phyloP scores from a whole-genome alignment of 2,113 vertebrate species.

The Hymenochirus boettgeri region DNA sequence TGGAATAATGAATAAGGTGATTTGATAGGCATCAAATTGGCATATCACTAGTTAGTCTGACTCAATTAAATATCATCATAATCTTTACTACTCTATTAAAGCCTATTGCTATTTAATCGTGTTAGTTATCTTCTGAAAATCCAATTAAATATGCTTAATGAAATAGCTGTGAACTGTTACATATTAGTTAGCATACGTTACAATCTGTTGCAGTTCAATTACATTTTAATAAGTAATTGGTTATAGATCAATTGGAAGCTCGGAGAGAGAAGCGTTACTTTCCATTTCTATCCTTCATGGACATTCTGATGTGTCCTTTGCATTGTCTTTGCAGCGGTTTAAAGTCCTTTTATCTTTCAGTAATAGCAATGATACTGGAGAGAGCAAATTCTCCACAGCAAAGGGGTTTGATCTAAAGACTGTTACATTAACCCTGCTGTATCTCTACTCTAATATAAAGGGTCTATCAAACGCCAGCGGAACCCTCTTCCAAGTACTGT shows the following conservation, averaged over 20 bases:
- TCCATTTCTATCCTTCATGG: conserved; percentile 16
- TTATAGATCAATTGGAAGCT: conserved; percentile 42
- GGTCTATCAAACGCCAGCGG: too few species aligned
- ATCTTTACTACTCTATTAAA: conserved; percentile 44
- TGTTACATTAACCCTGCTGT: too few species aligned
- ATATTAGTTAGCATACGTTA: conserved; percentile 45
- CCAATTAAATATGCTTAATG: conserved; percentile 52
- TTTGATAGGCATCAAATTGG: conserved; percentile 41
- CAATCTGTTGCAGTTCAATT: conserved; percentile 44
- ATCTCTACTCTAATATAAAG: too few species aligned
- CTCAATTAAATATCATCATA: conserved; percentile 41
- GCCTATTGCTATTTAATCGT: conserved; percentile 43
- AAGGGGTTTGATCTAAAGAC: too few species aligned
- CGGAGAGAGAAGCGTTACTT: conserved; percentile 1
- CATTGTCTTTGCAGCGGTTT: background rate
- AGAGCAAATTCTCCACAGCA: too few species aligned
- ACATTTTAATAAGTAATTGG: conserved; percentile 44
- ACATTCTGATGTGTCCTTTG: conserved; percentile 11
- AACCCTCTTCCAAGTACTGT: too few species aligned
- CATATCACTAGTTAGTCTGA: conserved; percentile 30
- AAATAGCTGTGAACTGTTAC: conserved; percentile 51
- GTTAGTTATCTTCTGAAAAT: conserved; percentile 43
- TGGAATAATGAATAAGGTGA: conserved; percentile 25
- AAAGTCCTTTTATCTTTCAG: background rate
- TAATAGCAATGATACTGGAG: background rate